Evolutionary conservation across 2,888 invertebrate species (phyloP), one percentile per base, ranked within the genome.

Genomic region (Caenorhabditis sp.): DNA sequence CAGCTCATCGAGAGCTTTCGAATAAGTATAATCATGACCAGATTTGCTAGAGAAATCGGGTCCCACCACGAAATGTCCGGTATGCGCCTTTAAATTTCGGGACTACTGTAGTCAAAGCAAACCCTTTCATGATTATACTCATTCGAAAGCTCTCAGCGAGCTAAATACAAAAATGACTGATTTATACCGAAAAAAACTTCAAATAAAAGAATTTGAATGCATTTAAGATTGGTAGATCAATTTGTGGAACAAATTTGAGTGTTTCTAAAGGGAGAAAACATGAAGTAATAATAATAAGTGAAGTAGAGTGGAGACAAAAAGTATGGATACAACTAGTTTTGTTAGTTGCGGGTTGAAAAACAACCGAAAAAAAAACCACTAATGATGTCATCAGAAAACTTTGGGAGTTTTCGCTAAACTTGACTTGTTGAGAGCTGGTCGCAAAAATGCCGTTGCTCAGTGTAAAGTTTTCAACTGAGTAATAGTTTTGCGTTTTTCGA

Each of bases 11-110:
- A 31, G 51, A 51, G 51, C 51, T 68, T 68, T 10, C 3, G 38
- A 54, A 68, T 35, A 16, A 68, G 51, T 35, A 51, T 22, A 51
- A 68, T 22, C 51, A 68, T 22, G 68, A 5, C 68, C 35, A 28
- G 3, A 8, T 38, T 68, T 54, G 22, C 19, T 24, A 0, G 1
- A 16, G 1, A 31, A 58, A 6, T 58, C 35, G 31, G 31, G 58
- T 31, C n/a, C 6, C 35, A 35, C 58, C 58, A 58, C 56, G 56
- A 56, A 54, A 54, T 22, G 26, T 56, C 14, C 49, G 19, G 49
- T 49, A 49, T n/a, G 14, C 47, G 7, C 12, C 2, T n/a, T n/a
- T n/a, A n/a, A n/a, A n/a, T n/a, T 38, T 38, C 2, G 38, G 12
- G 38, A 38, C 12, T 38, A 38, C 38, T 38, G 38, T 38, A 38